Base-by-base conservation (phyloP, 2,888 invertebrate species). In the Drosophila nr. perissopoda region DNA sequence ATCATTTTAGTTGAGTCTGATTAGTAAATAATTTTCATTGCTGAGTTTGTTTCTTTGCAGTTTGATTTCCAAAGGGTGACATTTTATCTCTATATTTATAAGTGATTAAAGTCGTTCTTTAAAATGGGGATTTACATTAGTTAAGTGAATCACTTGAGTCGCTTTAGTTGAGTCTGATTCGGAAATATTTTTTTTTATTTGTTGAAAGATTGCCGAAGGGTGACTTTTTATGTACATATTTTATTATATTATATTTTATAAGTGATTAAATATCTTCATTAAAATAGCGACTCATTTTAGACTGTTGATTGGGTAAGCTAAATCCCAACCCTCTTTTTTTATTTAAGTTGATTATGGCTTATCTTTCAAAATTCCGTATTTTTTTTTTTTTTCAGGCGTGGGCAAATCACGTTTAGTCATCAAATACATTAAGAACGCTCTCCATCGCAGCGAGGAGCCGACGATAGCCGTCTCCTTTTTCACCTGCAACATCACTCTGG, bases 391-490 rank as follows among this genome's bases (percentile, higher is more conserved):
- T 94, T 27, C 94, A 98, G 98, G 97, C 79, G 98, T 98, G 56
- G 98, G 98, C 21, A 98, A 98, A 93, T 98, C 98, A 0, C 97
- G 97, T 82, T 94, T 98, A 74, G 96, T 98, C 66, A 95, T 96
- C 13, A 95, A 96, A 61, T 97, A 97, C 92, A 95, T 97, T 36
- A 96, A 96, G 62, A 96, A 97, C 86, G 95, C 95, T 92, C 96
- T 96, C 92, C 95, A 95, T 48, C 95, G 95, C 60, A 95, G 96
- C 83, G 95, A 96, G 64, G 96, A 96, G 33, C 97, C 97, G 0
- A 98, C 98, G 5, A 97, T 98, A 88, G 98, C 97, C 0, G 98
- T 98, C 0, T 97, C 97, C 0, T 98, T 98, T 94, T 97, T 97
- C 93, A 97, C 96, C 1, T 97, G 97, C 92, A 97, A 96, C 92